Conservation (phyloP, 1,140 invertebrate species). For the Papilio polyxenes region DNA sequence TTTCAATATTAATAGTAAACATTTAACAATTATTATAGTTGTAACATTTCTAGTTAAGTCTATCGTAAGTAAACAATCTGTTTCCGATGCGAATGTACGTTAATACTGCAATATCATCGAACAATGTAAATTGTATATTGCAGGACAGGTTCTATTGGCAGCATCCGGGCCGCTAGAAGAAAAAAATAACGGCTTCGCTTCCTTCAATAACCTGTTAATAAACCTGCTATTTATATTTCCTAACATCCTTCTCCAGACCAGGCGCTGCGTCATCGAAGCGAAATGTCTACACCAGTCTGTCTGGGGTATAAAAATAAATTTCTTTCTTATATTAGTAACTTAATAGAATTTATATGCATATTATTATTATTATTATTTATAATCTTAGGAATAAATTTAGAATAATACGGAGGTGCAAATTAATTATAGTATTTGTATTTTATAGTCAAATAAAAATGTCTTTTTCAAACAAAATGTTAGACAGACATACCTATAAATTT, state of each 20-base stretch:
- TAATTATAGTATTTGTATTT: not conserved
- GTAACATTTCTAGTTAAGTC: not conserved
- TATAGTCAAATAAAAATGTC: not conserved
- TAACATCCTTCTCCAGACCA: constrained; percentile 27
- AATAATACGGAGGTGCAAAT: not conserved
- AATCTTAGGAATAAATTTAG: not conserved
- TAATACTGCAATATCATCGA: constrained; percentile 31
- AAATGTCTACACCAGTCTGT: constrained; percentile 15
- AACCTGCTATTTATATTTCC: constrained; percentile 33
- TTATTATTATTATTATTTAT: not conserved
- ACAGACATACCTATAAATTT: not conserved
- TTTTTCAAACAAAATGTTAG: not conserved
- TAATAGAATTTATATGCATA: not conserved
- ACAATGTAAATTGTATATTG: constrained; percentile 30
- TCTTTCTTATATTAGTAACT: constrained; percentile 7
- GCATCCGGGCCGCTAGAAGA: constrained; percentile 20
- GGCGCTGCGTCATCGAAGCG: constrained; percentile 27
- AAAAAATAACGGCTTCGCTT: constrained; percentile 32
- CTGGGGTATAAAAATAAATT: constrained; percentile 21
- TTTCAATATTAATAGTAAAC: not conserved
- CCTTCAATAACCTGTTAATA: constrained; percentile 35
- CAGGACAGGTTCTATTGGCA: constrained; percentile 29
- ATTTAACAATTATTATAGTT: not conserved
- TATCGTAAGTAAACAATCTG: constrained; percentile 14
- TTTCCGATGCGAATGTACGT: not conserved